A percentile compares a stretch with the other conserved stretches of the same genome.
Conservation (phyloP, 1,140 invertebrate genomes). For the Pogonomyrmex californicus region DNA sequence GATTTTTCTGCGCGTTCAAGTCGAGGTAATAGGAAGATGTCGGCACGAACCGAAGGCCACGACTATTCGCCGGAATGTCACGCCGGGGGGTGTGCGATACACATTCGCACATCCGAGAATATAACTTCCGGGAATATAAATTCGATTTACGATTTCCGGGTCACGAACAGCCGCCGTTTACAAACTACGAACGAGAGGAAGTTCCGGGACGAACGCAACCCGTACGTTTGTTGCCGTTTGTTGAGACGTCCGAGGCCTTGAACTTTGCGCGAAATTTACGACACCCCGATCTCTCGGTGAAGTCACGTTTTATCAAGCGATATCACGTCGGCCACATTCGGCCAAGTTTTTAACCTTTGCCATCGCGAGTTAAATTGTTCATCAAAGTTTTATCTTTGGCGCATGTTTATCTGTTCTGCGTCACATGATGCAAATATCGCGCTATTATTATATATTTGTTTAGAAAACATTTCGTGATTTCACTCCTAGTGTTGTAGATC, state of each 20-base stretch:
- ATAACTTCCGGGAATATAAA: slow-evolving; percentile 15
- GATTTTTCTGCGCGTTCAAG: background rate
- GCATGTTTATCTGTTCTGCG: background rate
- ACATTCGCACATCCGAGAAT: background rate
- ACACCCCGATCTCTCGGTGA: background rate
- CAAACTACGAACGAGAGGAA: background rate
- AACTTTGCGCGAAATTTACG: slow-evolving; percentile 34
- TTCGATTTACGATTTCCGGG: slow-evolving; percentile 32
- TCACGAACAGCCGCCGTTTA: background rate
- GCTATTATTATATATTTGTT: slow-evolving; percentile 24
- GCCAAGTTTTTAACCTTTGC: slow-evolving; percentile 34
- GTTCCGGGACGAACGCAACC: background rate
- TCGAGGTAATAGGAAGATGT: background rate
- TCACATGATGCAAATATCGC: background rate
- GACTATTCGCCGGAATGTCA: slow-evolving; percentile 8
- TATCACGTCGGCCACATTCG: background rate
- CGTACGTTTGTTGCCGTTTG: background rate
- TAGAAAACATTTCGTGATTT: background rate
- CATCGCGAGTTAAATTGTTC: slow-evolving; percentile 38
- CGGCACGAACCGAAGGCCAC: background rate
- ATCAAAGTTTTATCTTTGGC: background rate
- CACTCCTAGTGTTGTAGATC: background rate
- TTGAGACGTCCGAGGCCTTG: background rate
- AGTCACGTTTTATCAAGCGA: slow-evolving; percentile 29
- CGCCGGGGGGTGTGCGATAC: too few species aligned